Base-by-base conservation (phyloP, 2,113 vertebrate species). In the Chionis minor region DNA sequence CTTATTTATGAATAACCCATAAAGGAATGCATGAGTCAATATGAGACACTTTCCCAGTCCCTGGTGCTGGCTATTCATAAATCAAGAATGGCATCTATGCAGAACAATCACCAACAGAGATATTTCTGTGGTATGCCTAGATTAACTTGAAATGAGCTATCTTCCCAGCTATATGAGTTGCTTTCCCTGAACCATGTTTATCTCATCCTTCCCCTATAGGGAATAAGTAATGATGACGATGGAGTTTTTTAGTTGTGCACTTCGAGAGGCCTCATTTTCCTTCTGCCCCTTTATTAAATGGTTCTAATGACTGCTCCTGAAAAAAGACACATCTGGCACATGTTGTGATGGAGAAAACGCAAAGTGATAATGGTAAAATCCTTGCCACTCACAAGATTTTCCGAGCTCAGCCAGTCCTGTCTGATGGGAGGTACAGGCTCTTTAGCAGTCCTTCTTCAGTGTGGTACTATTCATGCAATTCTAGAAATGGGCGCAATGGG, bases 1-100 rank as follows among this genome's bases (percentile, higher is more conserved):
- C 24, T 97, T 87, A 86, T 85, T 91, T 90, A 90, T 96, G 93
- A 97, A 86, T 94, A 97, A 94, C 62, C 49, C 71, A 70, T 94
- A 78, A 93, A 94, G 90, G 58, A 96, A 88, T 73, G 78, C 40
- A 54, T 87, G 85, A 96, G 85, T 90, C 90, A 90, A 88, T 65
- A 70, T 27, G n/a, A 96, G 54, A 85, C 16, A 4, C 26, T 94
- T 86, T 45, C 62, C 62, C 49, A 55, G 44, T 90, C 79, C 63
- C 88, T 62, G 35, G 63, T 86, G 75, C 45, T 82, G 79, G 71
- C 24, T 80, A 77, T 94, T 93, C 79, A 95, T 86, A 94, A 87
- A 82, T 87, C 78, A 96, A 87, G 77, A 93, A 75, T 15, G 69
- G 10, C 40, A 88, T 88, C 70, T 77, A 38, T 85, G 81, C 90